A percentile compares a stretch with the other conserved stretches of the same genome.
These are phyloP conservation scores for Margarornis squamiger DNA, from an alignment of 2,797 vertebrate genomes.

Conservation along the genomic window DNA sequence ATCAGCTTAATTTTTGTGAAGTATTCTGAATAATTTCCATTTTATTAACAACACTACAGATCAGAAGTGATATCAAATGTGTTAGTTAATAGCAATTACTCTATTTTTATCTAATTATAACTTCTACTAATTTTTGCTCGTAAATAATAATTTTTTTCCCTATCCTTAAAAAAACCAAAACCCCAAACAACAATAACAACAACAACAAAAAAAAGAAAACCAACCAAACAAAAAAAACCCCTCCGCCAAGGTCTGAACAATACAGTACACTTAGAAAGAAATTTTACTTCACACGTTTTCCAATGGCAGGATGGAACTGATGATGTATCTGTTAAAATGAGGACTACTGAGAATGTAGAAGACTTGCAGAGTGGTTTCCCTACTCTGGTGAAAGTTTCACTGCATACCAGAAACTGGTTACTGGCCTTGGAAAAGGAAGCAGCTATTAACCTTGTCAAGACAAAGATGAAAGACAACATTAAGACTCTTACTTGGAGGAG, in stretches of 20 bases:
- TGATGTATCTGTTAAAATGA: background rate
- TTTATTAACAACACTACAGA: background rate
- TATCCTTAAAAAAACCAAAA: background rate
- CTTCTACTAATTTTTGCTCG: background rate
- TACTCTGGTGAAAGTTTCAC: background rate
- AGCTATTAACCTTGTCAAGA: background rate
- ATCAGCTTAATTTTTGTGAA: background rate
- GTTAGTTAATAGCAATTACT: background rate
- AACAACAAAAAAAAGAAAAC: no score
- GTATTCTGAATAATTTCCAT: background rate
- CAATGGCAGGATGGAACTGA: background rate
- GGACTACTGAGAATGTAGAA: background rate
- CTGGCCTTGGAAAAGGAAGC: background rate
- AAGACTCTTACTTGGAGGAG: background rate
- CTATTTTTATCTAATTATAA: background rate
- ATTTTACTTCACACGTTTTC: background rate
- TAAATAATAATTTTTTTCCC: background rate
- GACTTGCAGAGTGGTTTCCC: background rate
- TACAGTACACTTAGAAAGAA: background rate
- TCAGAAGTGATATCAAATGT: background rate
- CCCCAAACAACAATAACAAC: no score
- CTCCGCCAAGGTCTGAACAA: background rate
- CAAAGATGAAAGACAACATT: background rate
- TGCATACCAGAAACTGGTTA: background rate
- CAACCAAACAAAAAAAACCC: no score